Evolutionary conservation across 2,888 invertebrate species (phyloP), one percentile per base, ranked within the genome.

Genomic region (Terebella lapidaria): DNA sequence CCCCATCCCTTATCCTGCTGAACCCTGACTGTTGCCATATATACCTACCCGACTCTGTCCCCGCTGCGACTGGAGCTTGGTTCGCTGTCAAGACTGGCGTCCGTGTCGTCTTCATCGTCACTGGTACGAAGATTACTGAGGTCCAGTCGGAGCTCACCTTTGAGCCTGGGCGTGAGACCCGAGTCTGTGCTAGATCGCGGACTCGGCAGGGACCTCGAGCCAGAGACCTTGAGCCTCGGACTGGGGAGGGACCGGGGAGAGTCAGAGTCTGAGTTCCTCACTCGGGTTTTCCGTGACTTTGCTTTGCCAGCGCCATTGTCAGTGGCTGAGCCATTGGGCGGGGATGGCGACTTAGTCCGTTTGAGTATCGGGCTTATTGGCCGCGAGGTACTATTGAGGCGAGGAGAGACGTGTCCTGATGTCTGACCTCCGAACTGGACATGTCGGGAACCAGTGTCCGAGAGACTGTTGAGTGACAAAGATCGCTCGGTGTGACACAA

Each of bases 101-200:
- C 42, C 42, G n/a, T 35, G 10, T 49, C 49, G 22, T 20, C 49
- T 20, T 49, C 49, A 18, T 56, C 56, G 22, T 47, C 46, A 45
- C 27, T 46, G 10, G 20, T 28, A 25, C 27, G 22, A 1, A 57
- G 27, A n/a, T 57, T 46, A n/a, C 42, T 51, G 54, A 61, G 54
- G 20, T 49, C 49, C n/a, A 61, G 54, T 27, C 46, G 22, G 26
- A 61, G 24, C 27, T 61, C 61, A 15, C 42, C 42, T 35, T 35
- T 35, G n/a, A n/a, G 10, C 42, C 42, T 35, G 10, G 42, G 42
- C 42, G 42, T 35, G 10, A 35, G n/a, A 15, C 42, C n/a, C n/a
- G 42, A 35, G 10, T n/a, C 42, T n/a, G n/a, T 10, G 10, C 42
- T n/a, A 35, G 10, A 15, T 15, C 10, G n/a, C 10, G 42, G n/a